Evolutionary conservation across 2,888 invertebrate species (phyloP), one percentile per base, ranked within the genome.

Genomic region (Brachycybe producta): DNA sequence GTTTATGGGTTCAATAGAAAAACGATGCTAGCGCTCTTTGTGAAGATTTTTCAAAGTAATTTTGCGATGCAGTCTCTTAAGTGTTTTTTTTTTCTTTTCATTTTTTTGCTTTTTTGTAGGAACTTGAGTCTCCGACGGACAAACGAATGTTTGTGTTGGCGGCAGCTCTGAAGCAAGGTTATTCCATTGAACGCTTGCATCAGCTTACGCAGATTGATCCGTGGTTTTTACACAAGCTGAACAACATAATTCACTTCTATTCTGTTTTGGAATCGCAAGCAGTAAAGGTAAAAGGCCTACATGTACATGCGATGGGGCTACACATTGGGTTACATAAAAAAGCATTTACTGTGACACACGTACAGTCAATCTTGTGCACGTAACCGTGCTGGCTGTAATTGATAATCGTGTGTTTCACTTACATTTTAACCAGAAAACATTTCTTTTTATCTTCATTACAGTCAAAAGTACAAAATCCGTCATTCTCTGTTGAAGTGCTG

Each of bases 161-260:
- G 0, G 88, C 95, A 1, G 94, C 97, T 0, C 68, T 99, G 43
- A 81, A 81, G 44, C 73, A 76, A 15, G 84, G 83, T 4, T 91
- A 87, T 64, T 71, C 77, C 5, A 75, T 95, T 27, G 85, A 92
- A 55, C 77, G 78, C 57, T 67, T 98, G n/a, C 86, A 94, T 63
- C 77, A 84, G 17, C 68, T 97, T 49, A 99, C 98, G 0, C 88
- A 90, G 69, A 99, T 99, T 57, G 97, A 99, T 68, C 74, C 75
- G 46, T 98, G 97, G 97, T 99, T 98, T 67, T 74, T 99, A 34
- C 75, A 86, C 62, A 92, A 94, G 67, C 84, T 99, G 77, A 81
- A 83, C 65, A 84, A 91, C 62, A 94, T 98, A 48, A 83, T 90
- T 45, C 75, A 79, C 49, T 80, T 78, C 60, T 79, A 83, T 52